Evolutionary conservation across 1,140 invertebrate species (phyloP).

Genomic region (Brachystomella parvula): DNA sequence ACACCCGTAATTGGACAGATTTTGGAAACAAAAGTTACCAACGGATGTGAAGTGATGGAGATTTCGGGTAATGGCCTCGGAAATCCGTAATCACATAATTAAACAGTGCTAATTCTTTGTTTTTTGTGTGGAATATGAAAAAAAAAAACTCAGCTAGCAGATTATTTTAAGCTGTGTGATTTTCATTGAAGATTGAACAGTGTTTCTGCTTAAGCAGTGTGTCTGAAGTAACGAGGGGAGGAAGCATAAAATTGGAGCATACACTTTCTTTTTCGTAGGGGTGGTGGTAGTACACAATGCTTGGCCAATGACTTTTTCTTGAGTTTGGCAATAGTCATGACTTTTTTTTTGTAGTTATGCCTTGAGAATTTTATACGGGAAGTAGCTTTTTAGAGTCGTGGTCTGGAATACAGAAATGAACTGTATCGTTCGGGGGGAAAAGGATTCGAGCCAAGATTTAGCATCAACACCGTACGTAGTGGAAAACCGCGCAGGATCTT

Average conservation of each 20-base stretch:
- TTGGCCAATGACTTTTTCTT: constrained; percentile 19
- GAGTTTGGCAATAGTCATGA: constrained; percentile 20
- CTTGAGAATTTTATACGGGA: constrained; percentile 17
- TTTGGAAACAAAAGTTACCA: neutral
- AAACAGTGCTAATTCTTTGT: neutral
- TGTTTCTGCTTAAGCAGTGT: neutral
- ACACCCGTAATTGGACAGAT: neutral
- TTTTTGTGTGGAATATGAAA: no score
- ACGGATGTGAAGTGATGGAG: neutral
- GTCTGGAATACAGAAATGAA: constrained; percentile 25
- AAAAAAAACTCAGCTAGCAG: neutral
- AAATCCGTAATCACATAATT: neutral
- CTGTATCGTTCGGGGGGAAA: constrained; percentile 18
- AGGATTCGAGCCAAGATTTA: constrained; percentile 10
- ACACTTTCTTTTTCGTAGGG: no score
- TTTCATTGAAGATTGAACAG: neutral
- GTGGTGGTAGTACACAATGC: no score
- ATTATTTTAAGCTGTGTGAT: no score
- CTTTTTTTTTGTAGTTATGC: constrained; percentile 19
- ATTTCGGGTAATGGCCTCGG: neutral
- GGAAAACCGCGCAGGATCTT: no score
- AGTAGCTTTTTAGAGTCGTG: constrained; percentile 16
- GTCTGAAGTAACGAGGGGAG: no score
- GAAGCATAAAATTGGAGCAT: no score
- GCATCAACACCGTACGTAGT: no score